Conservation (phyloP, 1,140 invertebrate genomes). For the Bombus impatiens region DNA sequence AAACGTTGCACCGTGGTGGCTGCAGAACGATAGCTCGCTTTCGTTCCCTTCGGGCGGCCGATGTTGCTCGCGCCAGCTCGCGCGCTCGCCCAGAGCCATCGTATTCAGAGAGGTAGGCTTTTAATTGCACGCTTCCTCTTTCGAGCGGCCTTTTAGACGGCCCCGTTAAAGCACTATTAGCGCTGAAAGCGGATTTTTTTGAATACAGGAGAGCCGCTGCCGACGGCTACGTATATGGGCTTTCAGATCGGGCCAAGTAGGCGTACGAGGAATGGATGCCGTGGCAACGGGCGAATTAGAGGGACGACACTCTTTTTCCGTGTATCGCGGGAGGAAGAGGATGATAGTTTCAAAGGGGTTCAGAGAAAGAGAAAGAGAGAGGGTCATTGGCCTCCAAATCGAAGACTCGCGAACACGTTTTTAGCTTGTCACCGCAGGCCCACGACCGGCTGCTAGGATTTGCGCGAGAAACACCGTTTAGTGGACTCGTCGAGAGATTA, state of each 20-base stretch:
- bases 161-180: conserved; percentile 58
- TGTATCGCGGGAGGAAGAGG: conserved; percentile 18
- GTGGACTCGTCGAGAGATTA: too few relatives aligned
- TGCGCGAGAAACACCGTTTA: not conserved
- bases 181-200: conserved; percentile 59
- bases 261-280: conserved; percentile 36
- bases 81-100: conserved; percentile 22
- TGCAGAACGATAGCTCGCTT: not conserved
- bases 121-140: conserved; percentile 59
- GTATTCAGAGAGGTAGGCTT: conserved; percentile 49
- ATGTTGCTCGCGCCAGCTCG: not conserved
- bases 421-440: not conserved
- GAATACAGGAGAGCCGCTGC: conserved; percentile 32
- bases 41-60: conserved; percentile 11
- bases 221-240: conserved; percentile 1
- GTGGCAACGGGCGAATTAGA: conserved; percentile 27
- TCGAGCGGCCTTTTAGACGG: conserved; percentile 52
- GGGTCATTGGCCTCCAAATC: conserved; percentile 41
- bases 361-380: not conserved
- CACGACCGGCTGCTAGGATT: not conserved
- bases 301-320: conserved; percentile 39
- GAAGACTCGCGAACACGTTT: not conserved
- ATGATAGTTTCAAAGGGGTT: not conserved
- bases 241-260: conserved; percentile 52
- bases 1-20: not conserved